Base-by-base conservation (phyloP, 2,797 vertebrate species). In the Miichthys miiuy region DNA sequence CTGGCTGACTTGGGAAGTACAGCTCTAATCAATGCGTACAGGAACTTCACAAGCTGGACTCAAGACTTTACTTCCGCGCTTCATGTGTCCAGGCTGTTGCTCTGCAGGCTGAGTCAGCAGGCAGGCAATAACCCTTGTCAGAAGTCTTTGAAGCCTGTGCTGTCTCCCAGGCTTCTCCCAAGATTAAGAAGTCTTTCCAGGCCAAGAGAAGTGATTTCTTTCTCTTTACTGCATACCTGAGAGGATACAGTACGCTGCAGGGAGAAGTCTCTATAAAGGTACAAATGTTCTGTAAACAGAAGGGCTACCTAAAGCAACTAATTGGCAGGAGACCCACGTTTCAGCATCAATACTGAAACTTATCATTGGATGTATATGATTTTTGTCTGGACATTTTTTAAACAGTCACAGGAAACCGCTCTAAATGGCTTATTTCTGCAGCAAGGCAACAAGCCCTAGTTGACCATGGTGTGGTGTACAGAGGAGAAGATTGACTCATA, bases 21-120 rank as follows among this genome's bases (percentile, higher is more conserved):
- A 1, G 2, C n/a, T 62, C 18, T 20, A 60, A 75, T 79, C 25
- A 42, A 38, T 70, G 42, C n/a, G 9, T 11, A 34, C 48, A 72
- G 25, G 14, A 69, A 41, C 51, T 72, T 69, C 47, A 72, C 13
- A 2, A 72, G 42, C 9, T 6, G 27, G 65, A 21, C 56, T 42
- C 48, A 47, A n/a, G 52, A 27, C 50, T 63, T 72, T n/a, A 34
- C 55, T 21, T 7, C 42, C 1, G 14, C 23, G 27, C 17, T 52
- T 51, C 52, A 56, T 34, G 57, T 61, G 62, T 63, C 56, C 48
- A 44, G 17, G 67, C 38, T 63, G 60, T 51, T 48, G 18, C 69
- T 61, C 23, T 38, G 34, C 34, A 50, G 0, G 61, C 77, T 72
- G 63, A 78, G 76, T 82, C 76, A 72, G 72, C 75, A 65, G 68